These are phyloP conservation scores for Perodicticus potto DNA, from an alignment of 2,797 vertebrate genomes.

Conservation along the genomic window DNA sequence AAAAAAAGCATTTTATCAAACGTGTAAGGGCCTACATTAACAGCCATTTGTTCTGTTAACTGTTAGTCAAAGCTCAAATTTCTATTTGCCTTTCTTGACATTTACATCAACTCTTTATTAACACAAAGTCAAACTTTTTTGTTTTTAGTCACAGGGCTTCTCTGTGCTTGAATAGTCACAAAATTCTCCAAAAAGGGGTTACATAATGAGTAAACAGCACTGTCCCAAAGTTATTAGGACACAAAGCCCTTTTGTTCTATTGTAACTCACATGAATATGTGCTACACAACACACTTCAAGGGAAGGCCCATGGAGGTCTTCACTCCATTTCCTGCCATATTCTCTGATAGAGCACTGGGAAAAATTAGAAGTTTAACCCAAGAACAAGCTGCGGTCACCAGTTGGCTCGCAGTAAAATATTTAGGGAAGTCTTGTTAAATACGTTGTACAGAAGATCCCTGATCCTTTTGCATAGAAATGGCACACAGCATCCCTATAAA, in stretches of 20 bases:
- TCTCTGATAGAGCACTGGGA: not conserved
- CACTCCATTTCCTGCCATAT: not conserved
- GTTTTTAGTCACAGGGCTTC: not conserved
- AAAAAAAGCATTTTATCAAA: not conserved
- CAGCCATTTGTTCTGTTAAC: not conserved
- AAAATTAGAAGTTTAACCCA: not conserved
- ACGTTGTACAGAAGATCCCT: not conserved
- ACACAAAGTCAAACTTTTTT: conserved; percentile 30
- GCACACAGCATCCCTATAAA: not conserved
- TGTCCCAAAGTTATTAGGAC: not conserved
- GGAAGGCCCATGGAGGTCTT: not conserved
- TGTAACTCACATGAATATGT: not conserved
- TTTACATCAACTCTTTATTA: conserved; percentile 5
- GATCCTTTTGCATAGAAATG: not conserved
- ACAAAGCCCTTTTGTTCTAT: not conserved
- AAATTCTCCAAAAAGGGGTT: not conserved
- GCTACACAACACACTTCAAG: not conserved
- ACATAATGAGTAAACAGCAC: not conserved
- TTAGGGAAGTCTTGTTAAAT: not conserved
- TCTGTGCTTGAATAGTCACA: not conserved
- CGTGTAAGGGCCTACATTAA: not conserved
- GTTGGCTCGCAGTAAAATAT: not conserved
- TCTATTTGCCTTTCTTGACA: not conserved
- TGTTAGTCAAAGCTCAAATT: not conserved
- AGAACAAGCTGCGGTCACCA: not conserved